phyloP scores from a whole-genome alignment of 2,888 invertebrate genomes.

The Urechis unicinctus region DNA sequence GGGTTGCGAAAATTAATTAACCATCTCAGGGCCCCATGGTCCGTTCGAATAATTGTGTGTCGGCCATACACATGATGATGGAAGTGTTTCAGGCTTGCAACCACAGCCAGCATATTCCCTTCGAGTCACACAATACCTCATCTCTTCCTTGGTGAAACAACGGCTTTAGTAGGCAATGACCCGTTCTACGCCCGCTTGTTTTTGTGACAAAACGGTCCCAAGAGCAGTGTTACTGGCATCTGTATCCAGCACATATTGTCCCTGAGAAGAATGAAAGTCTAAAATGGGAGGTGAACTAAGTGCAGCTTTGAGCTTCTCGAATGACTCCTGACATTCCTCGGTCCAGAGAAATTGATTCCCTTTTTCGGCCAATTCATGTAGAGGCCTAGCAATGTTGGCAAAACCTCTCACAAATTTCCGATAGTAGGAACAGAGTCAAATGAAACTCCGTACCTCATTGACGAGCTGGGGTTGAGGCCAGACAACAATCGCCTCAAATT shows the following conservation, averaged over 20 bases:
- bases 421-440: background rate
- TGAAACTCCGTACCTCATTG: background rate
- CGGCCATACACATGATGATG: slow-evolving; percentile 17
- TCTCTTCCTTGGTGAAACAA: slow-evolving; percentile 12
- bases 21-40: slow-evolving; percentile 20
- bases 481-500: background rate
- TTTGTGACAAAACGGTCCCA: slow-evolving; percentile 13
- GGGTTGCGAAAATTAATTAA: slow-evolving; percentile 14
- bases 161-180: slow-evolving; percentile 17
- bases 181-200: slow-evolving; percentile 10
- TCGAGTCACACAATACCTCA: slow-evolving; percentile 13
- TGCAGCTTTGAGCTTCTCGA: background rate
- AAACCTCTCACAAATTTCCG: background rate
- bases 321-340: slow-evolving; percentile 5
- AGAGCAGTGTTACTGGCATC: background rate
- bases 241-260: background rate
- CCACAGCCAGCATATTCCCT: slow-evolving; percentile 19
- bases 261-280: background rate
- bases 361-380: background rate
- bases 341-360: slow-evolving; percentile 11
- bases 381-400: background rate
- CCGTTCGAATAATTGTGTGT: slow-evolving; percentile 9
- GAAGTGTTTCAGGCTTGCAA: slow-evolving; percentile 14
- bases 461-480: background rate
- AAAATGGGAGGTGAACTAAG: background rate